A percentile compares a stretch with the other conserved stretches of the same genome.
Evolutionary conservation across 2,888 invertebrate genomes (phyloP).

Genomic region (Leptinotarsa haldemani): DNA sequence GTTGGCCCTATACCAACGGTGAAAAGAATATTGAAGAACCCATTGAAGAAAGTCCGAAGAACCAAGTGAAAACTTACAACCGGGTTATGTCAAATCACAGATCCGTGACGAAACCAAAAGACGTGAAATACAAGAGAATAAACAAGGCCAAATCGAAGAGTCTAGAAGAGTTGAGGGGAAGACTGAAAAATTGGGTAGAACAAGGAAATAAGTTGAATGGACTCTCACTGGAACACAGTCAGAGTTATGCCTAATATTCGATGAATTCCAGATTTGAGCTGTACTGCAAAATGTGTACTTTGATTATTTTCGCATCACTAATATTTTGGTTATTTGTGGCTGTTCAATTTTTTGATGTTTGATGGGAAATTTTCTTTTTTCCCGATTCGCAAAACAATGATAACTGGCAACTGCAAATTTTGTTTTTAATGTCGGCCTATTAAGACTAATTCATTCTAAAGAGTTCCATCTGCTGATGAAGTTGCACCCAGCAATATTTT

Average conservation of each 20-base stretch:
- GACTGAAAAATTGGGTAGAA: constrained; percentile 88
- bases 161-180: constrained; percentile 83
- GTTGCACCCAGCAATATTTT: too few species aligned
- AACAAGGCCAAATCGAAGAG: constrained; percentile 92
- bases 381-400: neutral
- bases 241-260: constrained; percentile 62
- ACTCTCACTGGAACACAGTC: constrained; percentile 75
- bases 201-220: constrained; percentile 79
- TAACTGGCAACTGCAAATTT: too few species aligned
- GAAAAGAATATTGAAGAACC: constrained; percentile 59
- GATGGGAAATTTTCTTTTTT: neutral
- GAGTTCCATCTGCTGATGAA: too few species aligned
- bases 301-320: constrained; percentile 5
- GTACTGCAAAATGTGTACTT: constrained; percentile 11
- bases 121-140: constrained; percentile 90
- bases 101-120: constrained; percentile 90
- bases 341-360: constrained; percentile 8
- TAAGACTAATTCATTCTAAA: too few species aligned
- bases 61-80: constrained; percentile 74
- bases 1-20: constrained; percentile 52
- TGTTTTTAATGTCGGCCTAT: too few species aligned
- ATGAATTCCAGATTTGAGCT: constrained; percentile 5
- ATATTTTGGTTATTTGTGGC: constrained; percentile 10
- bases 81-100: constrained; percentile 91
- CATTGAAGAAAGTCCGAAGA: constrained; percentile 62